Evolutionary conservation across 2,797 vertebrate genomes (phyloP), one percentile per base, ranked within the genome.

Genomic region (Helostoma temminkii): DNA sequence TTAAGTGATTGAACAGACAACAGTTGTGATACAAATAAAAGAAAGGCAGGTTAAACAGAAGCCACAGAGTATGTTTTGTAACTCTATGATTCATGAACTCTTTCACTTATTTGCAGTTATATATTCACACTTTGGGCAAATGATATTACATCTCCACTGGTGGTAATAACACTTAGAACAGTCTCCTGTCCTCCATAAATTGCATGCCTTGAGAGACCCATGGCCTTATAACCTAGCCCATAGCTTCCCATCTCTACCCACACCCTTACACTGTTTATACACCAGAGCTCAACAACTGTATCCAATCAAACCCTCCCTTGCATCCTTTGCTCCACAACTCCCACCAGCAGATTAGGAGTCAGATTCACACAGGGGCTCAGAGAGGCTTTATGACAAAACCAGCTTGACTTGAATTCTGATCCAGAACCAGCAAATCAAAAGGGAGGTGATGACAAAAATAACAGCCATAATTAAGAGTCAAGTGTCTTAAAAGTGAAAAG

Each of bases 361-460:
- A 8, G 49, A 81, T 63, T 80, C 74, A 81, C 74, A 88, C 57
- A 43, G 10, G n/a, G 36, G 49, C 74, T 81, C 60, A 43, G 16
- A 62, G 49, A 73, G 62, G 63, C 82, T 90, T 86, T 83, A 82
- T 41, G 68, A 78, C 76, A 75, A 91, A 91, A 83, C 74, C 70
- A 74, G 55, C 67, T 76, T 59, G 54, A 78, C 67, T 79, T 48
- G 3, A 84, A 72, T 88, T 75, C 42, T 75, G 73, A 85, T 89
- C 85, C 83, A 88, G 79, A 77, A 78, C 64, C 71, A 84, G 80
- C 78, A 86, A 90, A 90, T 86, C 82, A 87, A 76, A 84, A 52
- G 64, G 50, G 62, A 59, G 70, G 73, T 63, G 50, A 73, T 73
- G 86, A 86, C 82, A 88, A 84, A 90, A 91, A 85, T 76, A 90